A percentile compares a stretch with the other conserved stretches of the same genome.
phyloP scores from a whole-genome alignment of 2,797 vertebrate species.

The Anas georgica region DNA sequence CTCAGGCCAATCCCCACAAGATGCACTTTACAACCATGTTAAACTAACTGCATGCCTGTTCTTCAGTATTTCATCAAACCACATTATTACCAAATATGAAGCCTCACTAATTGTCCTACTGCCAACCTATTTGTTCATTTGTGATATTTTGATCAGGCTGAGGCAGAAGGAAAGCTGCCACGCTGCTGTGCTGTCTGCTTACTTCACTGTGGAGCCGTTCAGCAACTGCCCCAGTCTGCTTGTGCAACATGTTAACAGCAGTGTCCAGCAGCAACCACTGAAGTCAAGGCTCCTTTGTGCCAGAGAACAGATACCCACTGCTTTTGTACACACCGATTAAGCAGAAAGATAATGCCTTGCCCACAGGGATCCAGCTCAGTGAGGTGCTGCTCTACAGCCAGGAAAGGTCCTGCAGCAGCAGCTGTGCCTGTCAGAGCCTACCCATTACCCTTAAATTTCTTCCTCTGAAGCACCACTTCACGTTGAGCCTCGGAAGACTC shows the following conservation, averaged over 20 bases:
- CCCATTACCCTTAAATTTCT: background rate
- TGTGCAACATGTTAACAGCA: background rate
- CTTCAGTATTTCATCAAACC: background rate
- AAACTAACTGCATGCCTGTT: background rate
- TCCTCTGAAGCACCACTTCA: background rate
- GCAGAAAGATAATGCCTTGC: background rate
- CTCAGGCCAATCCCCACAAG: slow-evolving; percentile 13
- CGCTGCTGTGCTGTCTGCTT: background rate
- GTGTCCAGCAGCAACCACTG: background rate
- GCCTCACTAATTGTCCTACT: background rate
- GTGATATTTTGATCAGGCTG: background rate
- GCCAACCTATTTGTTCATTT: background rate
- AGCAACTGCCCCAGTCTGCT: background rate
- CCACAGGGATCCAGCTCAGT: no score
- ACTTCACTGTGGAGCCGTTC: background rate
- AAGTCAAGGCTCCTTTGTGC: background rate
- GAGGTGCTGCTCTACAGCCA: background rate
- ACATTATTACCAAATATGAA: background rate
- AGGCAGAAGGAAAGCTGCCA: background rate
- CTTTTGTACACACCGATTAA: background rate
- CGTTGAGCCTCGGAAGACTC: background rate
- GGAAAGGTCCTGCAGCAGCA: background rate
- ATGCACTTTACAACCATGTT: background rate
- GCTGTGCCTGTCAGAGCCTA: background rate
- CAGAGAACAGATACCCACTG: background rate